Conservation (phyloP, 2,797 vertebrate genomes). For the Nyctibius grandis region DNA sequence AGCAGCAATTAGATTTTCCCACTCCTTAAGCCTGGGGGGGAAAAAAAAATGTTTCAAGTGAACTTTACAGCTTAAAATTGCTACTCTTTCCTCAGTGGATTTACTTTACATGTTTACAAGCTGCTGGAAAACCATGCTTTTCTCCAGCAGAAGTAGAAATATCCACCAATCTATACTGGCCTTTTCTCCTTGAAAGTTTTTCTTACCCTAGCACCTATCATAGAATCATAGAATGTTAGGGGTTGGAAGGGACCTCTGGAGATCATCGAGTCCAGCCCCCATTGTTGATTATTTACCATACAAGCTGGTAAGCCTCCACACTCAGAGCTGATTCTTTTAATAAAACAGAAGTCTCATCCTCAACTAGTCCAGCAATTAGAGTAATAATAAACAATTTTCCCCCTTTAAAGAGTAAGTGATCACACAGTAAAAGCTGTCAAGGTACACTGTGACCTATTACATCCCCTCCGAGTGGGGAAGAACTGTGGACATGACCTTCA, state of each 20-base stretch:
- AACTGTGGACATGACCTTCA: not conserved
- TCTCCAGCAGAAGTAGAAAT: not conserved
- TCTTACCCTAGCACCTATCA: not conserved
- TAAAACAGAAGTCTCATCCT: not conserved
- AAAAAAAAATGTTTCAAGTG: not conserved
- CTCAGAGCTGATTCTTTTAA: not conserved
- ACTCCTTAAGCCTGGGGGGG: not conserved
- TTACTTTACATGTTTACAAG: not conserved
- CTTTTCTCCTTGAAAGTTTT: not conserved
- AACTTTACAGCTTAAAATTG: not conserved
- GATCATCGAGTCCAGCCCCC: no score
- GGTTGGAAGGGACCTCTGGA: no score
- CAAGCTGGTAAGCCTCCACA: not conserved
- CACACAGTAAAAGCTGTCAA: not conserved
- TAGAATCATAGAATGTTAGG: no score
- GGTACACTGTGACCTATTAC: not conserved
- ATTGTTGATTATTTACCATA: not conserved
- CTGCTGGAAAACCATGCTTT: not conserved
- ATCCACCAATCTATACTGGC: not conserved
- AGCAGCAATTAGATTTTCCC: not conserved
- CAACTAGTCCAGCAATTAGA: constrained; percentile 2
- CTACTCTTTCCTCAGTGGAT: not conserved
- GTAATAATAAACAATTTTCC: not conserved
- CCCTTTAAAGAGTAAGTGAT: not conserved
- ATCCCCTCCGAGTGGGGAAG: not conserved